phyloP scores from a whole-genome alignment of 2,113 vertebrate species.

The Maccullochella peelii region DNA sequence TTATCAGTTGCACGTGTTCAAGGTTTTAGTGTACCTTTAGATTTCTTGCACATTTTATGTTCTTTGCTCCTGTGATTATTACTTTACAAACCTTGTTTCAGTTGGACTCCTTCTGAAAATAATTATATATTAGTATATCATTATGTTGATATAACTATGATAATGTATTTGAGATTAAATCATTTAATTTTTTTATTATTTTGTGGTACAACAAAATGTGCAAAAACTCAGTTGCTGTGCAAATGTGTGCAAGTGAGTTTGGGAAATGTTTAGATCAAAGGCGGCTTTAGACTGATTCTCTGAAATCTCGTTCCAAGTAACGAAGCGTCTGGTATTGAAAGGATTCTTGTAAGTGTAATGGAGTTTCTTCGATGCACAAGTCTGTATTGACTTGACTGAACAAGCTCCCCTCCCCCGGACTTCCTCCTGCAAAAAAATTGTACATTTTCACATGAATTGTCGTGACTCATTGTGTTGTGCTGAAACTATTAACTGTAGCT shows the following conservation, averaged over 20 bases:
- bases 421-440: not conserved
- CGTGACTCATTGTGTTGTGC: not conserved
- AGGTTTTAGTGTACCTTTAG: conserved; percentile 39
- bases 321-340: not conserved
- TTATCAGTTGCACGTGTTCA: conserved; percentile 30
- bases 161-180: conserved; percentile 52
- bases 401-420: not conserved
- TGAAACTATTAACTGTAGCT: conserved; percentile 10
- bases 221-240: conserved; percentile 32
- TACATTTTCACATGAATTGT: not conserved
- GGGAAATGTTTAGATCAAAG: conserved; percentile 4
- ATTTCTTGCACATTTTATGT: conserved; percentile 65
- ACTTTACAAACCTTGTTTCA: not conserved
- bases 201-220: conserved; percentile 45
- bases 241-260: conserved; percentile 3
- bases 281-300: conserved; percentile 35
- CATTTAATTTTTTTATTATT: conserved; percentile 39
- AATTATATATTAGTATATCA: conserved; percentile 28
- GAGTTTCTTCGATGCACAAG: not conserved
- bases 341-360: not conserved
- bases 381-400: not conserved
- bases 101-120: conserved; percentile 6
- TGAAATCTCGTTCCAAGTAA: not conserved
- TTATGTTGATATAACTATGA: conserved; percentile 32
- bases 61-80: conserved; percentile 20